Base-by-base conservation (phyloP, 2,888 invertebrate genomes). In the Anagyrus pseudococci region DNA sequence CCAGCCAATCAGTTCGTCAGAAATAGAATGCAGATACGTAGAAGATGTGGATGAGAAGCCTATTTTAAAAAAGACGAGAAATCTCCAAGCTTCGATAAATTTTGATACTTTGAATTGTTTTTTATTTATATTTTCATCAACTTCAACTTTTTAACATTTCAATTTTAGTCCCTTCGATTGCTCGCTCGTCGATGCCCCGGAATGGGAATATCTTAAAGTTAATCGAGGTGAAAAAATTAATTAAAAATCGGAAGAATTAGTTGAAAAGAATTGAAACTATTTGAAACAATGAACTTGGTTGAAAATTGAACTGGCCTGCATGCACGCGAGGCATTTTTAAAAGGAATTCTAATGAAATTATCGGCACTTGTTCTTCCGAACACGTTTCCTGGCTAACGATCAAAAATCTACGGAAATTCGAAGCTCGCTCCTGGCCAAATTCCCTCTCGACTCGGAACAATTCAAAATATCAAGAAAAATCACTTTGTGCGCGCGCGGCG, bases 1-100 rank as follows among this genome's bases (percentile, higher is more conserved):
- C 41, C 17, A 56, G 55, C 55, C 56, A 6, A 49, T 53, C 26
- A 29, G 20, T 19, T 43, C 6, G 20, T 40, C n/a, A 50, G 13
- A 29, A 52, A 37, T 23, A 22, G 20, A 46, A 41, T 15, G 23
- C 19, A 37, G 13, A 44, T 10, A n/a, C n/a, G n/a, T n/a, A n/a
- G n/a, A n/a, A n/a, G n/a, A n/a, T n/a, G n/a, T n/a, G n/a, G n/a
- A n/a, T n/a, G n/a, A n/a, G n/a, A n/a, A n/a, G n/a, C n/a, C n/a
- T n/a, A n/a, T n/a, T n/a, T n/a, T n/a, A n/a, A n/a, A 23, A 41
- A 22, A 53, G 26, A 22, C 22, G 46, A 46, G 23, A 10, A n/a
- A n/a, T 19, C 23, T 1, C 2, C 46, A 46, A 46, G 46, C 46
- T 23, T 22, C n/a, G n/a, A n/a, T n/a, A n/a, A n/a, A n/a, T n/a